Conservation (phyloP, 2,113 vertebrate species). For the Boleophthalmus pectinirostris region DNA sequence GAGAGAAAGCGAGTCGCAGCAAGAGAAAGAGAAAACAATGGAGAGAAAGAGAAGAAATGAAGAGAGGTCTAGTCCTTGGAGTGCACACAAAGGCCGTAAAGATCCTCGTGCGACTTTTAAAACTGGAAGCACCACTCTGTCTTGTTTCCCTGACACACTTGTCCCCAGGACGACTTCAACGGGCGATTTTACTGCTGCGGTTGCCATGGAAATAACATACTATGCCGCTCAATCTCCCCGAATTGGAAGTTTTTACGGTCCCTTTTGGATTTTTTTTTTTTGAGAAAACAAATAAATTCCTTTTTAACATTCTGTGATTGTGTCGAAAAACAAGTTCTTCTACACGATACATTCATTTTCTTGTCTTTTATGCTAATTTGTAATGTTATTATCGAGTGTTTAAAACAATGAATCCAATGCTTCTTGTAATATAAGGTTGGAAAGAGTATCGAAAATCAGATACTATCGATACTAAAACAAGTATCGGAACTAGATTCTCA, state of each 20-base stretch:
- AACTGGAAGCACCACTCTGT: constrained; percentile 11
- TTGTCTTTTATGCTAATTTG: too few species aligned
- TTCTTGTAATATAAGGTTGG: too few species aligned
- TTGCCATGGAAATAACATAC: constrained; percentile 47
- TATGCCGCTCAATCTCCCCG: constrained; percentile 17
- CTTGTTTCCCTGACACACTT: constrained; percentile 20
- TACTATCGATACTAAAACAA: too few species aligned
- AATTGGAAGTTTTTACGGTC: constrained; percentile 16
- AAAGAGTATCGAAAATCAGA: too few species aligned
- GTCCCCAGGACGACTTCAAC: constrained; percentile 23
- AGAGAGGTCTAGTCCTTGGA: constrained; percentile 1
- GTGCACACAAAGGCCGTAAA: constrained; percentile 34
- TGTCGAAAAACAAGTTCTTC: background rate
- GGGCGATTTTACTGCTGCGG: constrained; percentile 27
- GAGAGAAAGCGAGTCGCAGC: too few species aligned
- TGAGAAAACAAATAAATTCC: background rate
- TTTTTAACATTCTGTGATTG: background rate
- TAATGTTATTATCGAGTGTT: too few species aligned
- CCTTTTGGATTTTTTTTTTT: constrained; percentile 23
- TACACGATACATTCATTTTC: too few species aligned
- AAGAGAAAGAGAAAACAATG: too few species aligned
- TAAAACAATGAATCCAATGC: too few species aligned
- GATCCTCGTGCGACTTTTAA: constrained; percentile 28
- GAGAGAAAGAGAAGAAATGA: constrained; percentile 35
- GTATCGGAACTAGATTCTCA: too few species aligned